Conservation (phyloP, 2,797 vertebrate genomes). For the Chelidonichthys spinosus region DNA sequence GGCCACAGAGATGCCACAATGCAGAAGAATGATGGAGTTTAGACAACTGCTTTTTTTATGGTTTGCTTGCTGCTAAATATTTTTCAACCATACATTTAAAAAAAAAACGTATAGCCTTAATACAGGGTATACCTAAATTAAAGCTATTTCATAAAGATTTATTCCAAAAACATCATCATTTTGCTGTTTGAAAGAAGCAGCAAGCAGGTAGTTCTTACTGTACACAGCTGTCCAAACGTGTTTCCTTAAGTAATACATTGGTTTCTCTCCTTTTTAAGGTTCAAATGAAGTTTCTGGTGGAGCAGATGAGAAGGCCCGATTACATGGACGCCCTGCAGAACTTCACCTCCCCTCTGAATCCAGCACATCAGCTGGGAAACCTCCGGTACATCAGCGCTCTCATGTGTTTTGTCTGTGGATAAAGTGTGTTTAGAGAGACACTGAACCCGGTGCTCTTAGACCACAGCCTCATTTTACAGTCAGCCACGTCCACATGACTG, state of each 20-base stretch:
- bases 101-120: background rate
- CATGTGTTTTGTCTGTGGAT: slow-evolving; percentile 2
- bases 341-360: slow-evolving; percentile 97
- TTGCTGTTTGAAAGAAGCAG: slow-evolving; percentile 18
- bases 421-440: slow-evolving; percentile 1
- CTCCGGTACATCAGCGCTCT: slow-evolving; percentile 84
- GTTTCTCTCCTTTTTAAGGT: slow-evolving; percentile 82
- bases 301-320: slow-evolving; percentile 97
- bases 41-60: slow-evolving; percentile 1
- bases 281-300: slow-evolving; percentile 99
- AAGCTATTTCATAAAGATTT: background rate
- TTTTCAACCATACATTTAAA: background rate
- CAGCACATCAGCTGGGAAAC: slow-evolving; percentile 96
- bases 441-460: background rate
- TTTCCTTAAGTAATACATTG: slow-evolving; percentile 4
- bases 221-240: background rate
- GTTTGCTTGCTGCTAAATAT: slow-evolving; percentile 1
- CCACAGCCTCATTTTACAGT: slow-evolving; percentile 1
- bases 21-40: slow-evolving; percentile 9
- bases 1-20: slow-evolving; percentile 19
- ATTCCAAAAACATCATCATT: background rate
- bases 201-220: background rate
- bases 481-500: background rate
- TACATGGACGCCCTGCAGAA: slow-evolving; percentile 98
- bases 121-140: background rate